Conservation (phyloP, 2,113 vertebrate species). For the Datnioides undecimradiatus region DNA sequence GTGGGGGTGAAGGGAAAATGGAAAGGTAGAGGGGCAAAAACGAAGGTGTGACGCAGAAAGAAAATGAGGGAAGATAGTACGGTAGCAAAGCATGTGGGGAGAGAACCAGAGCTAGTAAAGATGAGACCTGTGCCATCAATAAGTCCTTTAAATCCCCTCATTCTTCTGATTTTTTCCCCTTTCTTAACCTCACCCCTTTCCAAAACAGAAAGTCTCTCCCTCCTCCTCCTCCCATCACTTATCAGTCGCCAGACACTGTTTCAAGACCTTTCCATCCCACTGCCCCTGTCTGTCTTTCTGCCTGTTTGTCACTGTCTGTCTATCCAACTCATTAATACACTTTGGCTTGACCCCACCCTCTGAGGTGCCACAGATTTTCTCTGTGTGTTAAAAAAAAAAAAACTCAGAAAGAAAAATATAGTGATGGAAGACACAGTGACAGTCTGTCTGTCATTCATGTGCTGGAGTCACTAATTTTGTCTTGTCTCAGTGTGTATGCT, state of each 20-base stretch:
- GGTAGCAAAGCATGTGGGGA: constrained; percentile 1
- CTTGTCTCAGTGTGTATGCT: constrained; percentile 21
- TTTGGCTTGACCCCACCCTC: constrained; percentile 41
- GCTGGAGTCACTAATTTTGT: constrained; percentile 28
- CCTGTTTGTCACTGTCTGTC: constrained; percentile 56
- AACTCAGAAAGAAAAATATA: constrained; percentile 33
- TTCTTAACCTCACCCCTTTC: constrained; percentile 38
- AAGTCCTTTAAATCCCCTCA: constrained; percentile 35
- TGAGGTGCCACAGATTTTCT: constrained; percentile 29
- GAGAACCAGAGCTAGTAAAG: not conserved
- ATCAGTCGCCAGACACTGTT: constrained; percentile 68
- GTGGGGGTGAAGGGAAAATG: not conserved
- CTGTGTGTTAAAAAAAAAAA: not conserved
- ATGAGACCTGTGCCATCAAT: constrained; percentile 11
- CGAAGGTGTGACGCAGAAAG: not conserved
- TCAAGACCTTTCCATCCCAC: constrained; percentile 62
- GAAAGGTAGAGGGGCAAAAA: not conserved
- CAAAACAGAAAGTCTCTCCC: constrained; percentile 37
- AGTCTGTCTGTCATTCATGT: constrained; percentile 36
- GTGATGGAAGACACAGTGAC: constrained; percentile 5
- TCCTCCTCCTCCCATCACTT: constrained; percentile 54
- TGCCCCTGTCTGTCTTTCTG: constrained; percentile 65
- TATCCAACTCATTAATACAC: constrained; percentile 61
- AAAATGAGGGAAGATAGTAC: not conserved
- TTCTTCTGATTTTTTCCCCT: constrained; percentile 28